These are phyloP conservation scores for Phylloscopus trochilus DNA, from an alignment of 2,113 vertebrate genomes.

Conservation along the genomic window DNA sequence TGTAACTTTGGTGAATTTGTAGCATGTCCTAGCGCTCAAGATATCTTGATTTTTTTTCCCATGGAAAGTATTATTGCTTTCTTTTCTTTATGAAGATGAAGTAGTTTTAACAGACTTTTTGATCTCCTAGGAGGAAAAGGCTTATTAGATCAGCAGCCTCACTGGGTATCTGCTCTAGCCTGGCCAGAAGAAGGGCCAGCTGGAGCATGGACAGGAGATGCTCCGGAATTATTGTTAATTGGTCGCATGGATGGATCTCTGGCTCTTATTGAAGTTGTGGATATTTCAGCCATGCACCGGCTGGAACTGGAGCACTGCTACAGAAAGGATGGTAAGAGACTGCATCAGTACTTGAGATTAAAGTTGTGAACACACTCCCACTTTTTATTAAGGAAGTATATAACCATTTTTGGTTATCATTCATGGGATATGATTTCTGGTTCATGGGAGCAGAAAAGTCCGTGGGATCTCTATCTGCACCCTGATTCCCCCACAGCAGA, in stretches of 20 bases:
- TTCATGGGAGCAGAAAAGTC: not conserved
- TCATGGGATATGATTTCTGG: not conserved
- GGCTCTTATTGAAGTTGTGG: slow-evolving; percentile 90
- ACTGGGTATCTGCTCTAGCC: slow-evolving; percentile 92
- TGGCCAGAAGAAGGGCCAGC: slow-evolving; percentile 87
- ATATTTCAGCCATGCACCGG: slow-evolving; percentile 84
- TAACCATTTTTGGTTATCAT: not conserved
- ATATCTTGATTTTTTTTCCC: not conserved
- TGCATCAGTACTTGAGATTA: not conserved
- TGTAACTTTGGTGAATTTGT: not conserved
- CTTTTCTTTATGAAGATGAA: not conserved
- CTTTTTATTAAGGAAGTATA: not conserved
- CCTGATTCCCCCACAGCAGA: not conserved
- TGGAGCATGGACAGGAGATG: slow-evolving; percentile 83
- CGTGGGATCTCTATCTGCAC: not conserved
- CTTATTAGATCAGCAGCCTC: slow-evolving; percentile 89
- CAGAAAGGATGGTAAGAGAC: slow-evolving; percentile 87
- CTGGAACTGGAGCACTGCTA: slow-evolving; percentile 93
- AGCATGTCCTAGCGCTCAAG: not conserved
- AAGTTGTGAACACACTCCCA: rapidly evolving
- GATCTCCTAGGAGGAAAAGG: slow-evolving; percentile 85
- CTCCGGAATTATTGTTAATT: slow-evolving; percentile 87
- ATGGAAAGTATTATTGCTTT: not conserved
- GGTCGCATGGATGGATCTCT: slow-evolving; percentile 94
- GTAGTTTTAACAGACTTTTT: not conserved